Percentiles rank a stretch among this genome's conserved stretches.
Evolutionary conservation across 1,140 invertebrate species (phyloP).

Genomic region (fruit fly (Drosophila melanogaster)): DNA sequence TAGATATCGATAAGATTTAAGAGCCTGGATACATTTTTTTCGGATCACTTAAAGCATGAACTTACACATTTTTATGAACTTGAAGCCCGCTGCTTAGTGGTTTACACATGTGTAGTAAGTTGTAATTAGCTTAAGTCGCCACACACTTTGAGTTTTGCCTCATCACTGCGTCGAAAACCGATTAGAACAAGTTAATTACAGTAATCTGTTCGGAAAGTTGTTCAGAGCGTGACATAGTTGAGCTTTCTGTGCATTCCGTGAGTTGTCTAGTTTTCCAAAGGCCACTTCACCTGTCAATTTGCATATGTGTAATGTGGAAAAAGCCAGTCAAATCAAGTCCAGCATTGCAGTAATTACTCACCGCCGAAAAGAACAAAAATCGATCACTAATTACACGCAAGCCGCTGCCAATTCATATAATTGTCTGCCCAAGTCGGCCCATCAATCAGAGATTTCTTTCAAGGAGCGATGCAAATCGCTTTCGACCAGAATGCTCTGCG

Average conservation of each 20-base stretch:
- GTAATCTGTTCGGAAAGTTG: slow-evolving; percentile 45
- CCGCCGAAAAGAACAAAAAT: slow-evolving; percentile 27
- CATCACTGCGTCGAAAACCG: slow-evolving; percentile 26
- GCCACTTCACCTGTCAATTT: slow-evolving; percentile 28
- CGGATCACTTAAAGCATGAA: background rate
- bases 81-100: background rate
- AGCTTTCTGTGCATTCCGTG: slow-evolving; percentile 34
- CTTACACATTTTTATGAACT: background rate
- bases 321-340: slow-evolving; percentile 15
- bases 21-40: background rate
- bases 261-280: slow-evolving; percentile 19
- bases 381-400: slow-evolving; percentile 49
- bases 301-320: slow-evolving; percentile 9
- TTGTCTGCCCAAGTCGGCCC: slow-evolving; percentile 40
- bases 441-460: slow-evolving; percentile 38
- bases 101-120: slow-evolving; percentile 18
- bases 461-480: slow-evolving; percentile 59
- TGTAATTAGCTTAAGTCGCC: slow-evolving; percentile 10
- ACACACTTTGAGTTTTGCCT: slow-evolving; percentile 25
- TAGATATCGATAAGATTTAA: background rate
- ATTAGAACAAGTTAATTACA: slow-evolving; percentile 51
- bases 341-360: slow-evolving; percentile 37
- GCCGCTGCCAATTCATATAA: slow-evolving; percentile 40
- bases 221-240: slow-evolving; percentile 28
- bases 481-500: slow-evolving; percentile 44